Conservation (phyloP, 2,888 invertebrate genomes). For the Pseudeuparius sepicola region DNA sequence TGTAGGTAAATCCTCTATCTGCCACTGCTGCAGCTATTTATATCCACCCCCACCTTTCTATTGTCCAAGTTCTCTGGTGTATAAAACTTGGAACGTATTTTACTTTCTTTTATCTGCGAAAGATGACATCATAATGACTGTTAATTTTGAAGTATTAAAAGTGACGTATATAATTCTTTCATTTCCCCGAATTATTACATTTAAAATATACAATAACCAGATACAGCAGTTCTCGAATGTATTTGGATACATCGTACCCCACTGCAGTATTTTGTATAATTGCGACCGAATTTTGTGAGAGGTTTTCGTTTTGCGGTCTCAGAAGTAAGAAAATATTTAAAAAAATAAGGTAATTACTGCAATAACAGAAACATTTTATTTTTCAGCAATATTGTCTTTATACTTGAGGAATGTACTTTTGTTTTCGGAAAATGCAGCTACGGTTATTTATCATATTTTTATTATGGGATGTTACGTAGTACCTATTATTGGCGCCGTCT, state of each 20-base stretch:
- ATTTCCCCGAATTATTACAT: too few species aligned
- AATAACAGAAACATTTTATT: background rate
- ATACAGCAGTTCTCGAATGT: too few species aligned
- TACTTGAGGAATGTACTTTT: constrained; percentile 62
- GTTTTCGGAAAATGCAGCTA: constrained; percentile 57
- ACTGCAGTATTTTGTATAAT: constrained; percentile 70
- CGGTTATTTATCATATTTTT: constrained; percentile 67
- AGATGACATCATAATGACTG: too few species aligned
- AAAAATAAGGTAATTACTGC: background rate
- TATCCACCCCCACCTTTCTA: too few species aligned
- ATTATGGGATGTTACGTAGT: constrained; percentile 68
- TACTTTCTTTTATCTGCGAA: too few species aligned
- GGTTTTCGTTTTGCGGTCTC: constrained; percentile 77
- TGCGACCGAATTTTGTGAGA: constrained; percentile 76
- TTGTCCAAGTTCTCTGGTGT: too few species aligned
- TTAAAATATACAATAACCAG: too few species aligned
- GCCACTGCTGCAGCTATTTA: too few species aligned
- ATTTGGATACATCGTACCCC: constrained; percentile 43
- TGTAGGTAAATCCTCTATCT: too few species aligned
- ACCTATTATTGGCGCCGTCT: constrained; percentile 62
- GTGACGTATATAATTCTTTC: too few species aligned
- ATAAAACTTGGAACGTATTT: too few species aligned
- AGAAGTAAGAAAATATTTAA: constrained; percentile 45
- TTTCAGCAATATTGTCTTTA: constrained; percentile 66
- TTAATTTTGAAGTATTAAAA: too few species aligned